A percentile compares a stretch with the other conserved stretches of the same genome.
These are phyloP conservation scores for Ctenicera cuprea DNA, from an alignment of 2,888 invertebrate genomes.

Conservation along the genomic window DNA sequence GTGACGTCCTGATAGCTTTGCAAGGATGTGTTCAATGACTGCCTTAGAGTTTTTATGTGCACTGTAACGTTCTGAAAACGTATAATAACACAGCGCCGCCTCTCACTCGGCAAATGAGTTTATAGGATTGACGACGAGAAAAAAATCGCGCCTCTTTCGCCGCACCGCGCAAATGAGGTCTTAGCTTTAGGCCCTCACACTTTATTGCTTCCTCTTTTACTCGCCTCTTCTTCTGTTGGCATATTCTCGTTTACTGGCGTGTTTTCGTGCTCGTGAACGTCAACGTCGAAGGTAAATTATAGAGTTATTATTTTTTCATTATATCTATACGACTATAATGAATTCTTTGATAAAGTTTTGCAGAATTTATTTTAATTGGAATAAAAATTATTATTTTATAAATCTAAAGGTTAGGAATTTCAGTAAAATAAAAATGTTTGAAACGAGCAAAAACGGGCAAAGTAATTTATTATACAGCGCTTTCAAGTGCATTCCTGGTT, in stretches of 20 bases:
- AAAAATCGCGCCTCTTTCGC: slow-evolving; percentile 30
- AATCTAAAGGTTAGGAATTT: neutral
- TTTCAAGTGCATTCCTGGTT: slow-evolving; percentile 47
- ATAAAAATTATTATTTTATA: neutral
- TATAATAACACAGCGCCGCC: slow-evolving; percentile 13
- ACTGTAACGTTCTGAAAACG: slow-evolving; percentile 27
- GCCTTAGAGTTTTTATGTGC: slow-evolving; percentile 26
- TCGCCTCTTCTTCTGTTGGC: slow-evolving; percentile 22
- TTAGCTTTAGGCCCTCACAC: slow-evolving; percentile 31
- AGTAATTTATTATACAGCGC: slow-evolving; percentile 47
- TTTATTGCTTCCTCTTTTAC: slow-evolving; percentile 30
- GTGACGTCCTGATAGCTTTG: slow-evolving; percentile 20
- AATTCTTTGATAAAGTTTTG: neutral
- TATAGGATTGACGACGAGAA: slow-evolving; percentile 33
- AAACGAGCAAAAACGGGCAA: slow-evolving; percentile 30
- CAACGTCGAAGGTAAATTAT: slow-evolving; percentile 26
- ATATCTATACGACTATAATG: neutral
- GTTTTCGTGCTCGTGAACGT: slow-evolving; percentile 21
- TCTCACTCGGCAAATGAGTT: slow-evolving; percentile 25
- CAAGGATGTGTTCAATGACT: slow-evolving; percentile 21
- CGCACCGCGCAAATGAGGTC: slow-evolving; percentile 30
- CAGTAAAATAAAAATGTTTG: neutral
- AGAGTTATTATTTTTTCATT: slow-evolving; percentile 24
- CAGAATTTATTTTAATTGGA: neutral
- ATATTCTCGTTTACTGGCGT: slow-evolving; percentile 27